Evolutionary conservation across 2,888 invertebrate species (phyloP).

Genomic region (Parapristionchus giblindavisi): DNA sequence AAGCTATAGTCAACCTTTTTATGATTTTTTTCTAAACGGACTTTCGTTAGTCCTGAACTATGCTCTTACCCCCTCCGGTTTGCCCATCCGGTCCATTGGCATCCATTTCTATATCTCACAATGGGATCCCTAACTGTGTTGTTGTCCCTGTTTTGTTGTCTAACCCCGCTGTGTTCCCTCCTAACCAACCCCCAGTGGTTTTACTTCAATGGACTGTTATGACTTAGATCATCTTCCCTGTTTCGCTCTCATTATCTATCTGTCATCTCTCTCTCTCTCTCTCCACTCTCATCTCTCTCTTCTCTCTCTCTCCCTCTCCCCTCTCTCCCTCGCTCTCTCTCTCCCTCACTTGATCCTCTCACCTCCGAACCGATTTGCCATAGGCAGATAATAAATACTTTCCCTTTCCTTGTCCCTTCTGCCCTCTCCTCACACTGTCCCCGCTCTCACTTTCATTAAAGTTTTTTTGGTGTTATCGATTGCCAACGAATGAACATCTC

Average conservation of each 20-base stretch:
- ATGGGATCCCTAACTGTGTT: too few relatives aligned
- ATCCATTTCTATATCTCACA: too few relatives aligned
- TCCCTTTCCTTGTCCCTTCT: neutral
- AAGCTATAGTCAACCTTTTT: too few relatives aligned
- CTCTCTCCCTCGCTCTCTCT: neutral
- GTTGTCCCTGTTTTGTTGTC: too few relatives aligned
- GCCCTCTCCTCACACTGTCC: neutral
- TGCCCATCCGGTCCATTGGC: too few relatives aligned
- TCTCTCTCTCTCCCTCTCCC: conserved; percentile 13
- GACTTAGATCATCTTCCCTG: neutral
- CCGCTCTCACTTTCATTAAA: neutral
- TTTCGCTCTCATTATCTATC: neutral
- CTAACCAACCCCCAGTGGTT: too few relatives aligned
- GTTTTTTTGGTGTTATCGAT: neutral
- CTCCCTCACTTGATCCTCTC: neutral
- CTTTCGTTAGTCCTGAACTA: too few relatives aligned
- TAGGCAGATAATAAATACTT: neutral
- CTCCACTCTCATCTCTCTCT: neutral
- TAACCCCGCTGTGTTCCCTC: too few relatives aligned
- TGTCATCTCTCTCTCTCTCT: neutral
- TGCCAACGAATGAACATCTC: neutral
- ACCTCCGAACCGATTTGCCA: too few relatives aligned
- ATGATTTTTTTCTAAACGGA: too few relatives aligned
- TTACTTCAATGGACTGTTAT: too few relatives aligned
- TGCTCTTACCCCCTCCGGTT: too few relatives aligned